A percentile compares a stretch with the other conserved stretches of the same genome.
These are phyloP conservation scores for Cyrtodaria siliqua DNA, from an alignment of 2,888 invertebrate species.

Conservation along the genomic window DNA sequence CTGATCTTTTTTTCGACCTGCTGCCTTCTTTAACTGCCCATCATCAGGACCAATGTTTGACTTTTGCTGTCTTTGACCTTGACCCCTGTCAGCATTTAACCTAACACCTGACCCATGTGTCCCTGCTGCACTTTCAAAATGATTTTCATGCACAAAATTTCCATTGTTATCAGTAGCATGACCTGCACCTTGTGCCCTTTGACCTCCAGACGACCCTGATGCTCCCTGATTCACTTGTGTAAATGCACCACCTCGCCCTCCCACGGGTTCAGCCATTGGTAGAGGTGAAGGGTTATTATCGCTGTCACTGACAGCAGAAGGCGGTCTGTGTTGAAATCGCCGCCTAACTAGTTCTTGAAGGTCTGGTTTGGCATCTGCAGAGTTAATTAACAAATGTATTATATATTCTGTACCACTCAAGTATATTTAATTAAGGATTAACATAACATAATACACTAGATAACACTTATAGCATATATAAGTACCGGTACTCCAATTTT, in stretches of 20 bases:
- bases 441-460: too few relatives aligned
- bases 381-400: too few relatives aligned
- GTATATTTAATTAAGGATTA: too few relatives aligned
- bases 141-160: slow-evolving; percentile 15
- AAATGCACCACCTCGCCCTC: not conserved
- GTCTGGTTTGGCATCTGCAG: slow-evolving; percentile 1
- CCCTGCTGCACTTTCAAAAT: slow-evolving; percentile 5
- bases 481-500: too few relatives aligned
- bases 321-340: not conserved
- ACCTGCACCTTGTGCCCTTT: not conserved
- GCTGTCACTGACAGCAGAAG: slow-evolving; percentile 3
- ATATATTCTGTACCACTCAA: too few relatives aligned
- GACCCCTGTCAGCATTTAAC: not conserved
- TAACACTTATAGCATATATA: too few relatives aligned
- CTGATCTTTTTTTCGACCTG: not conserved
- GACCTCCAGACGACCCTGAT: not conserved
- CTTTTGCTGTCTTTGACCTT: not conserved
- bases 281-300: slow-evolving; percentile 6
- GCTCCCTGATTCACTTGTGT: not conserved
- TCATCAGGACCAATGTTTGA: not conserved
- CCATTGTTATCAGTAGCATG: slow-evolving; percentile 2
- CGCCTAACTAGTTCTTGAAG: slow-evolving; percentile 3
- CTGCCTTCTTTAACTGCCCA: too few relatives aligned
- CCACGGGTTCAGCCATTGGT: not conserved
- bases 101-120: not conserved